A percentile compares a stretch with the other conserved stretches of the same genome.
Conservation (phyloP, 2,888 invertebrate genomes). For the Hydrotaea cyrtoneurina region DNA sequence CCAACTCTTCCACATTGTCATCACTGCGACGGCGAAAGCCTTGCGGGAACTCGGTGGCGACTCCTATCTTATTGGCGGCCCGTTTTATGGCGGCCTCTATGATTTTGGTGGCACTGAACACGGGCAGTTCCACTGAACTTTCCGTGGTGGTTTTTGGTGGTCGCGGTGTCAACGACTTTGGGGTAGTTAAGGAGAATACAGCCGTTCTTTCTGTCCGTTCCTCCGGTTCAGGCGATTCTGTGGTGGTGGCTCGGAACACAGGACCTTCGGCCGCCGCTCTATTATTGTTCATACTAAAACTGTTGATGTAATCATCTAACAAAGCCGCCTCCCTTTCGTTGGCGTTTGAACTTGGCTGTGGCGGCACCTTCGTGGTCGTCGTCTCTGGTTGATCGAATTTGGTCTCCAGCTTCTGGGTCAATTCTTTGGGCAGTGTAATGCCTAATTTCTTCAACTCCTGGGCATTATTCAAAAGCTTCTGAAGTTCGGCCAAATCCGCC, state of each 20-base stretch:
- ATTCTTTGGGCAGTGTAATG: constrained; percentile 73
- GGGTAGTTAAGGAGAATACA: constrained; percentile 76
- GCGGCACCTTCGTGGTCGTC: constrained; percentile 21
- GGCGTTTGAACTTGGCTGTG: background rate
- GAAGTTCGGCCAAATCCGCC: constrained; percentile 82
- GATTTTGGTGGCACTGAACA: constrained; percentile 78
- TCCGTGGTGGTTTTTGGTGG: constrained; percentile 73
- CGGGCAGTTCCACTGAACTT: constrained; percentile 74
- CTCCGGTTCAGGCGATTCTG: constrained; percentile 37
- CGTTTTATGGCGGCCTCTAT: constrained; percentile 77
- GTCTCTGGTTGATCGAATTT: constrained; percentile 65
- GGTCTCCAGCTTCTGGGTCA: constrained; percentile 74
- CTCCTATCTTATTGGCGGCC: constrained; percentile 76
- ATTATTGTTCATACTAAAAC: constrained; percentile 19
- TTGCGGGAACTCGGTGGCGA: constrained; percentile 73
- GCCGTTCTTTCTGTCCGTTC: constrained; percentile 69
- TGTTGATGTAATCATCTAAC: constrained; percentile 54
- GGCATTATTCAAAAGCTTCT: constrained; percentile 81
- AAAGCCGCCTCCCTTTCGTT: constrained; percentile 17
- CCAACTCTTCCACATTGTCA: constrained; percentile 66
- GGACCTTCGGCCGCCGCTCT: background rate
- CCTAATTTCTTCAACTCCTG: constrained; percentile 77
- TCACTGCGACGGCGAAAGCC: constrained; percentile 73
- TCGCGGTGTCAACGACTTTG: constrained; percentile 72
- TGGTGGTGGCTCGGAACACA: constrained; percentile 45